Evolutionary conservation across 2,113 vertebrate species (phyloP).

Genomic region (Cepphus grylle): DNA sequence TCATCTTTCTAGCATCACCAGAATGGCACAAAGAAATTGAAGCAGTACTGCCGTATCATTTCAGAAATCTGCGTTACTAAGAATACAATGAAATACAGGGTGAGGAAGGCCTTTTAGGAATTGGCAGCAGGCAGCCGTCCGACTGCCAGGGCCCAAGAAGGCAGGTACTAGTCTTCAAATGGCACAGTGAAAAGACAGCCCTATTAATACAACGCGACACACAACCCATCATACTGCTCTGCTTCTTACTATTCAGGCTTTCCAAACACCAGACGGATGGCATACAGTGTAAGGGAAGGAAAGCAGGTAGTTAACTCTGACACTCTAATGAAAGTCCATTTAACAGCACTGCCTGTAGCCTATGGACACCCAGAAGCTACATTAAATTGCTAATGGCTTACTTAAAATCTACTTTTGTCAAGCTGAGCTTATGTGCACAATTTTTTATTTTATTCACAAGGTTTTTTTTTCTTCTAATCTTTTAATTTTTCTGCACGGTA

Average conservation of each 20-base stretch:
- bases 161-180: neutral
- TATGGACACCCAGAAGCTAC: neutral
- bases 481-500: neutral
- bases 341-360: neutral
- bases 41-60: neutral
- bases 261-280: neutral
- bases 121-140: fast-evolving
- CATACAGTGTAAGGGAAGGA: neutral
- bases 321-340: neutral
- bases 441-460: neutral
- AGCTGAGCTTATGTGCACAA: neutral
- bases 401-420: neutral
- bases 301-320: neutral
- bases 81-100: neutral
- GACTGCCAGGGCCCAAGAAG: neutral
- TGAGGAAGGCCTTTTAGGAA: neutral
- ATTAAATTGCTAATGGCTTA: neutral
- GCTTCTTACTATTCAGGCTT: neutral
- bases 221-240: neutral
- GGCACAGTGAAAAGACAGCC: neutral
- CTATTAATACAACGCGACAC: neutral
- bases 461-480: neutral
- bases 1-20: neutral
- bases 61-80: neutral
- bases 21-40: neutral